Base-by-base conservation (phyloP, 2,888 invertebrate genomes). In the Drosophila stalkeri region DNA sequence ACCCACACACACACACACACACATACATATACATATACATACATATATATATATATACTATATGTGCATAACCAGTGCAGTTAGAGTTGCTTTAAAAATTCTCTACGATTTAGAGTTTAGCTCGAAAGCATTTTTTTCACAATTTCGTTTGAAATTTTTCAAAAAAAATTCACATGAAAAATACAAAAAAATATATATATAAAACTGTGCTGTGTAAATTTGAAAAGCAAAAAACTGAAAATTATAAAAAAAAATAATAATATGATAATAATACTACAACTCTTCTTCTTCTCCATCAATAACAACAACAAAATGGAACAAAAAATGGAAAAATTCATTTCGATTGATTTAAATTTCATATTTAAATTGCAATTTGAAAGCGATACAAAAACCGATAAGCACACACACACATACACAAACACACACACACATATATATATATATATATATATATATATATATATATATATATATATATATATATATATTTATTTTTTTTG, bases 341-440 rank as follows among this genome's bases (percentile, higher is more conserved):
- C 82, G 81, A 86, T 72, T 74, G 63, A 83, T 83, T 83, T 83
- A 86, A 86, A 83, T 76, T 68, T 68, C 65, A 67, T 62, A 74
- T 83, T 83, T 83, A 86, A 83, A 86, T 86, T 64, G 72, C 68
- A 78, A 76, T 73, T 82, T 81, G 86, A 82, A 78, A 85, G 65
- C 72, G 57, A 69, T 62, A 65, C 3, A 72, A 47, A 72, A 37
- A 64, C 64, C 63, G 37, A 64, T 39, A 39, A 12, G 39, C 31
- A 75, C 49, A 72, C 31, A 59, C 49, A 57, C 46, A 76, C 20
- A 72, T 12, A 72, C 9, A 33, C 5, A 49, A 0, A 49, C 0
- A 27, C 0, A 27, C 2, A 49, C 2, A 31, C 4, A 49, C 1
- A 51, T 2, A 51, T 3, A 51, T 20, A 41, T 49, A 59, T n/a